A percentile compares a stretch with the other conserved stretches of the same genome.
Evolutionary conservation across 92 coral and sea anemone species (phyloP).

Genomic region (Anthopleura xanthogrammica): DNA sequence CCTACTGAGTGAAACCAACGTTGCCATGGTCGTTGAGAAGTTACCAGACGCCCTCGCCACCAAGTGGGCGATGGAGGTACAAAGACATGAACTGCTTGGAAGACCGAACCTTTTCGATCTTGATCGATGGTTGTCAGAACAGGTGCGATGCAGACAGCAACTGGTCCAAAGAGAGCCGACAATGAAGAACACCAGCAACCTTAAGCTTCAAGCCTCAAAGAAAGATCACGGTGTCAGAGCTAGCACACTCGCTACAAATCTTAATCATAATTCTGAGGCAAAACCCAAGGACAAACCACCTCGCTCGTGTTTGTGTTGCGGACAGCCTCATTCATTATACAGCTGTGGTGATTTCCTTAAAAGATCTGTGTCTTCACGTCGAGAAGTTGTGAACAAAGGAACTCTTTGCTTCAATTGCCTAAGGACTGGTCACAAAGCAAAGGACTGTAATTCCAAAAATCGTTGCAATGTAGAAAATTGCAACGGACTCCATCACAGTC

Average conservation of each 20-base stretch:
- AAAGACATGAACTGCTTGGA: constrained; percentile 11
- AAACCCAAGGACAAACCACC: not conserved
- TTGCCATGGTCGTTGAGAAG: constrained; percentile 41
- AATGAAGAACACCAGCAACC: too few relatives aligned
- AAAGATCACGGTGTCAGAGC: not conserved
- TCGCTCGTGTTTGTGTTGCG: constrained; percentile 34
- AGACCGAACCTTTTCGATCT: too few relatives aligned
- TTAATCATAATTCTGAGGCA: not conserved
- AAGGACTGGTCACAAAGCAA: constrained; percentile 5
- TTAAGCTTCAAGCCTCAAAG: too few relatives aligned
- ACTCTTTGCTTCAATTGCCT: constrained; percentile 16
- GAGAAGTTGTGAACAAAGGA: constrained; percentile 15
- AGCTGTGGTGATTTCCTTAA: constrained; percentile 34
- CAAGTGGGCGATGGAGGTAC: too few relatives aligned
- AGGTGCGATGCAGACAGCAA: too few relatives aligned
- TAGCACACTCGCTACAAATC: not conserved
- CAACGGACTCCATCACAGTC: constrained; percentile 13
- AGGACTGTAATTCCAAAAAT: constrained; percentile 13
- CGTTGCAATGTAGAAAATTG: constrained; percentile 23
- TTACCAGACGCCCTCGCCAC: not conserved
- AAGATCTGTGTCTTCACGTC: constrained; percentile 18
- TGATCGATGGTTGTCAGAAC: too few relatives aligned
- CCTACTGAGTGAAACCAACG: constrained; percentile 48
- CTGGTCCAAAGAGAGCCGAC: too few relatives aligned
- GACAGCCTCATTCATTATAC: constrained; percentile 34